Base-by-base conservation (phyloP, 2,888 invertebrate species). In the Andrena trimmerana region DNA sequence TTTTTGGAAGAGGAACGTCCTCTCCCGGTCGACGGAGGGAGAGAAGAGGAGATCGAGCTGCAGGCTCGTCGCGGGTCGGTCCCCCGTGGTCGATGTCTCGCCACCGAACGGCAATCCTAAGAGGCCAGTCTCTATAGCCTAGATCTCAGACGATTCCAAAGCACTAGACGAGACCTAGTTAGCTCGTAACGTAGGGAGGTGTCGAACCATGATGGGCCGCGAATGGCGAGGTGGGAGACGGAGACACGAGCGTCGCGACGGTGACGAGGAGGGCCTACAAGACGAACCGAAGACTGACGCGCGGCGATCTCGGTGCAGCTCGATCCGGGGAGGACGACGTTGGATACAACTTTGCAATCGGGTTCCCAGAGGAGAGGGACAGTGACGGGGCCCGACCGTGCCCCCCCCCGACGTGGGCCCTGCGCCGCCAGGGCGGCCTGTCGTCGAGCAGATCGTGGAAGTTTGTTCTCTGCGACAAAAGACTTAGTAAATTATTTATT, bases 401-500 rank as follows among this genome's bases (percentile, higher is more conserved):
- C 42, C 42, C 42, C 42, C 42, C 42, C 16, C 42, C 16, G 16
- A 42, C 16, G 52, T 57, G 67, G 48, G 80, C 52, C 52, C 7
- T 20, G 20, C 24, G 57, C 10, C 27, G 57, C 20, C 20, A 2
- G 57, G 4, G 24, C 57, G 36, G 10, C 36, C 16, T 20, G 36
- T 42, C 33, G 24, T n/a, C n/a, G 36, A 5, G 33, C n/a, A 20
- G 42, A 89, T 85, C 86, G 89, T 87, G 88, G 84, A 87, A 88
- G 89, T 92, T 90, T 90, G 90, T 91, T 91, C 88, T 90, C 91
- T 90, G 90, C 90, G 89, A 92, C 67, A 90, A 91, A 91, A 92
- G 90, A 92, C 90, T 92, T 92, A 92, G 92, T 90, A 92, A 93
- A 93, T 93, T 93, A 93, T 93, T 93, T 92, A 93, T 93, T 93